Evolutionary conservation across 2,797 vertebrate species (phyloP).

Genomic region (Sebastes jordani): DNA sequence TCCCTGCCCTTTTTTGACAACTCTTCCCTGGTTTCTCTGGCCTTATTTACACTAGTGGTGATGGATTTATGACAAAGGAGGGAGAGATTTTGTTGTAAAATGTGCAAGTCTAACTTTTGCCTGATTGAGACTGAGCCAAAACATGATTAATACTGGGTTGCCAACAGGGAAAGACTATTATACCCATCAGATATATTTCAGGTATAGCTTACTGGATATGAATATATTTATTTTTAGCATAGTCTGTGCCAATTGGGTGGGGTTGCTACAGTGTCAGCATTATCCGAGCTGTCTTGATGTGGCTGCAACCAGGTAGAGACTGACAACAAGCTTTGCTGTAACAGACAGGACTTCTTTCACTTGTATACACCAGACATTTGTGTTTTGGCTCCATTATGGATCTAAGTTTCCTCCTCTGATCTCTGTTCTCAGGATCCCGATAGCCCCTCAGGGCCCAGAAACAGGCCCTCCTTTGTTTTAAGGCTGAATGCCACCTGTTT

Average conservation of each 20-base stretch:
- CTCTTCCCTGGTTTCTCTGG: background rate
- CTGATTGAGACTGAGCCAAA: background rate
- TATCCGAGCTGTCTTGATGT: conserved; percentile 32
- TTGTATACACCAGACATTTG: conserved; percentile 48
- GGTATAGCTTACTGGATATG: background rate
- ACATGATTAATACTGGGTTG: background rate
- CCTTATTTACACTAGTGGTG: background rate
- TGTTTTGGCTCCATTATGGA: conserved; percentile 47
- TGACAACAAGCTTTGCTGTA: background rate
- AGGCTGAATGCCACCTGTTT: conserved; percentile 68
- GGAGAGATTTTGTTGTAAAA: background rate
- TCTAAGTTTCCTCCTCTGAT: conserved; percentile 55
- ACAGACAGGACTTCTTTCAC: conserved; percentile 19
- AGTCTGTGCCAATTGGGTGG: background rate
- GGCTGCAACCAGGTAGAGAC: conserved; percentile 29
- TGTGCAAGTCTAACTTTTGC: background rate
- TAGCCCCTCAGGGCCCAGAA: conserved; percentile 57
- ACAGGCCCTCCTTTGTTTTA: conserved; percentile 67
- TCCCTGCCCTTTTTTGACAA: conserved; percentile 17
- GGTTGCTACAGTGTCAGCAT: conserved; percentile 8
- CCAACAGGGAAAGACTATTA: background rate
- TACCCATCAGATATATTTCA: background rate
- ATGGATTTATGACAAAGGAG: background rate
- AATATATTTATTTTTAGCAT: background rate
- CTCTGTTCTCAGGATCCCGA: conserved; percentile 54